A percentile compares a stretch with the other conserved stretches of the same genome.
These are phyloP conservation scores for Varroa destructor DNA, from an alignment of 1,140 invertebrate genomes.

Conservation along the genomic window DNA sequence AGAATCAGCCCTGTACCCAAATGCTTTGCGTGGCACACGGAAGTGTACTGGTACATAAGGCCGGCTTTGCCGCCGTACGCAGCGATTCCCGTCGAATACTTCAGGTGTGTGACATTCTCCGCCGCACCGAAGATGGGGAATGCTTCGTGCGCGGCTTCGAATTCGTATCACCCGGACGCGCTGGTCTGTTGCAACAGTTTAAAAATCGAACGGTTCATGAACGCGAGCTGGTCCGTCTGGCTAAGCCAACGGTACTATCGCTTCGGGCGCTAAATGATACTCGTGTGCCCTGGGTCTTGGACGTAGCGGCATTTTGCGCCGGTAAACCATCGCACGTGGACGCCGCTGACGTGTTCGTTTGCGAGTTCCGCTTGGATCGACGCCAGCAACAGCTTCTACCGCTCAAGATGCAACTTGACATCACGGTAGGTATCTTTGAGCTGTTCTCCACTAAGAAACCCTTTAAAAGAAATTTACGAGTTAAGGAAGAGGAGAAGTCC, in stretches of 20 bases:
- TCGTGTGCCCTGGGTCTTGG: slow-evolving; percentile 7
- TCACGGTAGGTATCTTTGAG: slow-evolving; percentile 16
- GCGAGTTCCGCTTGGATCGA: slow-evolving; percentile 10
- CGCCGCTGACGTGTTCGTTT: slow-evolving; percentile 4
- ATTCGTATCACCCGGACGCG: background rate
- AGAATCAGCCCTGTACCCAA: background rate
- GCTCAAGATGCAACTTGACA: slow-evolving; percentile 10
- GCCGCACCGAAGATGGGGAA: background rate
- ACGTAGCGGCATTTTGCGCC: slow-evolving; percentile 5
- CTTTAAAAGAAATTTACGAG: slow-evolving; percentile 1
- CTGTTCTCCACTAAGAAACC: slow-evolving; percentile 24
- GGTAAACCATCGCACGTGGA: slow-evolving; percentile 13
- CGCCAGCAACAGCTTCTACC: slow-evolving; percentile 21
- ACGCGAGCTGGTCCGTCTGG: slow-evolving; percentile 7
- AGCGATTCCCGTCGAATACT: background rate
- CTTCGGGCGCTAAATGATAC: background rate
- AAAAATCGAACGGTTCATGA: slow-evolving; percentile 19
- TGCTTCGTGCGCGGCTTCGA: slow-evolving; percentile 13
- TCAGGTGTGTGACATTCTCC: slow-evolving; percentile 17
- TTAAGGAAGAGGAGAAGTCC: background rate
- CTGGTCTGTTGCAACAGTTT: background rate
- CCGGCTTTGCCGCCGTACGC: background rate
- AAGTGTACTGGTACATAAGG: background rate
- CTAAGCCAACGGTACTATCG: background rate
- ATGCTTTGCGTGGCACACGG: slow-evolving; percentile 12